A percentile compares a stretch with the other conserved stretches of the same genome.
Evolutionary conservation across 2,888 invertebrate genomes (phyloP).

Genomic region (Metalampra italica): DNA sequence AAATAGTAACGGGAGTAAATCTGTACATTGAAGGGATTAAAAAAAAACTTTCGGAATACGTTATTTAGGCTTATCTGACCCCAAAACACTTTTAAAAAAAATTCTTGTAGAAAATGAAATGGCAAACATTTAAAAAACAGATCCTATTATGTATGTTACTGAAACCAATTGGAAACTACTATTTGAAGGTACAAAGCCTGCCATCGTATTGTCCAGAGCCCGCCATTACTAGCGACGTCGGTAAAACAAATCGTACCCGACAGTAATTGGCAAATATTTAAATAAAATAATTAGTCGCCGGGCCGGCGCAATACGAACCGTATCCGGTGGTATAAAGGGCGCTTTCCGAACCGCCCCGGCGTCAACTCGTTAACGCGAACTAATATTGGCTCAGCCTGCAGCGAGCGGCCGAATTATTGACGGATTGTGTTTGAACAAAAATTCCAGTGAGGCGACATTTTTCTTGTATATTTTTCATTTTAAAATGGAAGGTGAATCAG

Average conservation of each 20-base stretch:
- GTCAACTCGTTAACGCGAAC: constrained; percentile 57
- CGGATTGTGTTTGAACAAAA: constrained; percentile 53
- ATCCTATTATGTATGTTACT: too few relatives aligned
- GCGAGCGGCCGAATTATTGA: constrained; percentile 56
- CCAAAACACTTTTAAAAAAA: too few relatives aligned
- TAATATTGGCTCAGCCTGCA: constrained; percentile 50
- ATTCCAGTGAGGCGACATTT: constrained; percentile 16
- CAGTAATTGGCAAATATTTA: constrained; percentile 6
- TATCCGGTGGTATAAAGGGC: background rate
- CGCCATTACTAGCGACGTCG: background rate
- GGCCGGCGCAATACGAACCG: constrained; percentile 8
- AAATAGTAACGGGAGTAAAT: too few relatives aligned
- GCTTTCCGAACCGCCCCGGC: constrained; percentile 2
- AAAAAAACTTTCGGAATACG: too few relatives aligned
- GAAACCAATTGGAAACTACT: too few relatives aligned
- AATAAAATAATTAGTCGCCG: constrained; percentile 2
- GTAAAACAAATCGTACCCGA: background rate
- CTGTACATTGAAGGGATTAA: too few relatives aligned
- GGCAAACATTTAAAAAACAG: too few relatives aligned
- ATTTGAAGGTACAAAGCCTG: too few relatives aligned
- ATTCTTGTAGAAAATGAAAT: too few relatives aligned
- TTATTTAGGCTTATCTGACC: too few relatives aligned
- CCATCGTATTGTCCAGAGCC: background rate
- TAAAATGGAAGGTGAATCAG: too few relatives aligned
- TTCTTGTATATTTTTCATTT: too few relatives aligned